Base-by-base conservation (phyloP, 1,140 invertebrate species). In the fruit fly (Drosophila melanogaster) region DNA sequence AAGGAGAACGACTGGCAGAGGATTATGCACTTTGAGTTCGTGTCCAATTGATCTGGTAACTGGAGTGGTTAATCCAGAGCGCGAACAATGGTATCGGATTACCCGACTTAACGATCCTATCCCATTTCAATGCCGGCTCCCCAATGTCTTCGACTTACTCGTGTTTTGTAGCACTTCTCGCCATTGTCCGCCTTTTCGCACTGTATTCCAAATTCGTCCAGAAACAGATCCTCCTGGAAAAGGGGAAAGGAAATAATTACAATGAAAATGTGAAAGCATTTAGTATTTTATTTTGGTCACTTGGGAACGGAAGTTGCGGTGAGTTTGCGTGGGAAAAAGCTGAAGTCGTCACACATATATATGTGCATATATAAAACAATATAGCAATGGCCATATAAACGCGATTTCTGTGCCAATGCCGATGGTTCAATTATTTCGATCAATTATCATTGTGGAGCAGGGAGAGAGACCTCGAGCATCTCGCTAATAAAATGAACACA, bases 211-310 rank as follows among this genome's bases (percentile, higher is more conserved):
- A 84, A 90, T 46, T 91, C 90, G 61, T 91, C 86, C 56, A 84
- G 71, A 84, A 91, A 91, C 37, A 80, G 60, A 79, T 84, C 77
- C 83, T 91, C 90, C 90, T 91, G 76, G 69, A 78, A 91, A 79
- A 8, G 30, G 55, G 26, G 24, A 54, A 19, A 57, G 26, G 24
- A 54, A 19, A 57, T 60, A 47, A 19, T 35, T 17, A 59, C 55
- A 41, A 50, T 30, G 30, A 49, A 50, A 76, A 75, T 41, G 26
- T 57, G 38, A 54, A 65, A 41, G 33, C 59, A 75, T 53, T 57
- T 65, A 75, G 51, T 24, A 12, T 33, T 14, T 26, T 11, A 30
- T 49, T 49, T 30, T 15, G 3, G n/a, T 22, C 24, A n/a, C 58
- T 26, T 70, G 70, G 50, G 71, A 74, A 75, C 51, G 59, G 71